Evolutionary conservation across 37 sponge, comb jelly and placozoan genomes (phyloP), one percentile per base, ranked within the genome.

Genomic region (Spongia lamella): DNA sequence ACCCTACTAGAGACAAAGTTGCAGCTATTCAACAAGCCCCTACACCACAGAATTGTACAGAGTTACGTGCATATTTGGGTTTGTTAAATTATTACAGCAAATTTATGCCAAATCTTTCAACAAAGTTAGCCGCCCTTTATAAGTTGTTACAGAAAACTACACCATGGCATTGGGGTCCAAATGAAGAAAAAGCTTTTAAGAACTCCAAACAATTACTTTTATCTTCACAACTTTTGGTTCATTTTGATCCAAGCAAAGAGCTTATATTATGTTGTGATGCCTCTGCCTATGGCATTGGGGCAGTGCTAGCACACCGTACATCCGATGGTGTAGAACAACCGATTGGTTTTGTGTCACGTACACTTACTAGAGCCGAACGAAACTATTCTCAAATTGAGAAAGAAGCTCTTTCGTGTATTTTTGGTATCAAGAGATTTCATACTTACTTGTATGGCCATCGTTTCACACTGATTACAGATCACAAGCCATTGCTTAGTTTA

Each of bases 101-200:
- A 30, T 65, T 65, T 15, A 6, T 52, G 30, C 53, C 35, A 11
- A 65, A 37, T 50, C 79, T 57, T 63, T 53, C 40, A 66, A 68
- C 73, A 32, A 30, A 24, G 47, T 72, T 49, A 36, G 62, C 51
- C 29, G 35, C 38, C 49, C 16, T 16, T 31, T 21, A 39, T 61
- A 39, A 25, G 25, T 34, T 76, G 30, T 30, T 76, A 15, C 47
- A 37, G 37, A 55, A 53, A 22, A 13, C 27, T 29, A 20, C 53
- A 24, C 62, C 19, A 30, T 83, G 84, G 84, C 22, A 69, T 29
- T 85, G 87, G 87, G 59, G 43, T 14, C 37, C n/a, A 5, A 47
- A 32, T 15, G 61, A 71, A 32, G 20, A 63, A 15, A 38, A 38
- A 58, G 76, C 76, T 7, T 86, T 85, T 56, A 37, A 38, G 53